Base-by-base conservation (phyloP, 2,888 invertebrate species). In the Apeira syringaria region DNA sequence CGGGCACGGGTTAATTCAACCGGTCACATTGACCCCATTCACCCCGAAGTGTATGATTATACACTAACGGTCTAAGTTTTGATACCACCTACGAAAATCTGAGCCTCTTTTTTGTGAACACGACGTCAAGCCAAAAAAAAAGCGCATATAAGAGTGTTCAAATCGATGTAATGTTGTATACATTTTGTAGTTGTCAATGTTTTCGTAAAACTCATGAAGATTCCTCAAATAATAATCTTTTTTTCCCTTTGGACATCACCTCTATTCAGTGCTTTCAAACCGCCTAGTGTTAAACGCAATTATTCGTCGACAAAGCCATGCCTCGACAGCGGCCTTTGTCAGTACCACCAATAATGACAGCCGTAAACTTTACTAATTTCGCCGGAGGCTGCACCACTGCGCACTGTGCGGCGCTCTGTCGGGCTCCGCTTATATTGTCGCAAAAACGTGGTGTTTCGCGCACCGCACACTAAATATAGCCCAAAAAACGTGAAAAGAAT, bases 341-440 rank as follows among this genome's bases (percentile, higher is more conserved):
- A 67, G 64, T 61, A 59, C 59, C 68, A 72, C 74, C 80, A 76
- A 80, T 83, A 79, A 81, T 78, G 73, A 74, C 59, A 67, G 68
- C 22, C 67, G 69, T 71, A 77, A 85, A 82, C 81, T 85, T 84
- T 76, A 67, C 80, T 83, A 78, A 86, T 85, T 82, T 80, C 63
- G 73, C 66, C 61, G 64, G 69, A 64, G 64, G 68, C 69, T 68
- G 68, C 70, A 58, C 45, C 57, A 51, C 39, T 56, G 34, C 34
- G 49, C 35, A 27, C n/a, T 25, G 22, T 29, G 11, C 5, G 15
- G 39, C 3, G 20, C 1, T 5, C 22, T 10, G 42, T 43, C 36
- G 24, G 6, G 25, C 5, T 12, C 9, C 12, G 20, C 18, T 18
- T 36, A 27, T 42, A 9, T 27, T 11, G 25, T 30, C 31, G 28